phyloP scores from a whole-genome alignment of 2,888 invertebrate genomes.

The Mystacides longicornis region DNA sequence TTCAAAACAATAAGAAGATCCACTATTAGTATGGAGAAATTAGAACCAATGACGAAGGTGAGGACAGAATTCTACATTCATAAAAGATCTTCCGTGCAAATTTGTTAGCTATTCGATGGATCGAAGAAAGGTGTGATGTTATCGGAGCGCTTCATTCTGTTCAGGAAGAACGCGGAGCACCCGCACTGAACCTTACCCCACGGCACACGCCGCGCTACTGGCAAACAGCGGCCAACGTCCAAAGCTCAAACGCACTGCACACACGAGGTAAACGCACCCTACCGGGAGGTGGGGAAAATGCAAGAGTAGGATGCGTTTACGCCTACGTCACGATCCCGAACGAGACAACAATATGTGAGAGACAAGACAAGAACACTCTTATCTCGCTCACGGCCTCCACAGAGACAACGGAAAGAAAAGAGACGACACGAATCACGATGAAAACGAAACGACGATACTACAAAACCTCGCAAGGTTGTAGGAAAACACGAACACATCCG shows the following conservation, averaged over 20 bases:
- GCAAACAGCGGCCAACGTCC: conserved; percentile 12
- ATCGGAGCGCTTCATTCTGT: too few relatives aligned
- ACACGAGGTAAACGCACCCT: conserved; percentile 22
- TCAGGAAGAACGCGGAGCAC: too few relatives aligned
- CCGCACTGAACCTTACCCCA: not conserved
- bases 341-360: conserved; percentile 7
- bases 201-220: conserved; percentile 15
- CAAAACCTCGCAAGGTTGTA: not conserved
- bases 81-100: too few relatives aligned
- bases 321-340: conserved; percentile 20
- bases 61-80: too few relatives aligned
- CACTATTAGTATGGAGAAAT: too few relatives aligned
- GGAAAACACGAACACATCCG: not conserved
- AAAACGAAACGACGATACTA: not conserved
- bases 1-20: too few relatives aligned
- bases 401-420: not conserved
- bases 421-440: not conserved
- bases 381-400: not conserved
- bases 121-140: too few relatives aligned
- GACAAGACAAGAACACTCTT: not conserved
- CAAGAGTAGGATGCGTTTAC: conserved; percentile 23
- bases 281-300: conserved; percentile 18
- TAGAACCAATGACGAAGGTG: too few relatives aligned
- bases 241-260: conserved; percentile 20
- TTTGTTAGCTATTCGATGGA: too few relatives aligned